phyloP scores from a whole-genome alignment of 2,888 invertebrate genomes.

The Anaspis maculata region DNA sequence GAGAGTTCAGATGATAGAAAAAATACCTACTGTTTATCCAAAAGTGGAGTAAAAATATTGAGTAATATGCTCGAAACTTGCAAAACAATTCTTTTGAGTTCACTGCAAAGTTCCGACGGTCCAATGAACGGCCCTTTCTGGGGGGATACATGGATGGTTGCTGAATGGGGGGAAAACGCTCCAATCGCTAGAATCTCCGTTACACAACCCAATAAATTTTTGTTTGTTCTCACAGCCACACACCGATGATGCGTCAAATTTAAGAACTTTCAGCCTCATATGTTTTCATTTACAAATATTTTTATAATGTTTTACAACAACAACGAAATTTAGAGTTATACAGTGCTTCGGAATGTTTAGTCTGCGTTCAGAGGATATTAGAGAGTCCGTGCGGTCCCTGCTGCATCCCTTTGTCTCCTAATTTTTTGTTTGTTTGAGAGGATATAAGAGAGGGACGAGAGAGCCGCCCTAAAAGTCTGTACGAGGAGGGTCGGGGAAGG shows the following conservation, averaged over 20 bases:
- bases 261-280: slow-evolving; percentile 35
- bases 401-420: slow-evolving; percentile 14
- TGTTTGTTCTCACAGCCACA: slow-evolving; percentile 39
- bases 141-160: no score
- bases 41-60: no score
- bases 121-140: no score
- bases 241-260: slow-evolving; percentile 36
- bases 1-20: no score
- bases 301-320: slow-evolving; percentile 2
- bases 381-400: slow-evolving; percentile 11
- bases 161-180: slow-evolving; percentile 18
- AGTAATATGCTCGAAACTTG: no score
- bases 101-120: no score
- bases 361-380: slow-evolving; percentile 16
- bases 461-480: no score
- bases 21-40: no score
- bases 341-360: slow-evolving; percentile 22
- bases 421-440: no score
- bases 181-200: slow-evolving; percentile 26
- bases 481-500: slow-evolving; percentile 17
- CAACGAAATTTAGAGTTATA: slow-evolving; percentile 6
- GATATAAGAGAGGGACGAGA: no score
- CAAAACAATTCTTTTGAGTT: no score
- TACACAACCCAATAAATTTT: slow-evolving; percentile 35
- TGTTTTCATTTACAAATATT: slow-evolving; percentile 10